phyloP scores from a whole-genome alignment of 2,888 invertebrate species.

The Campoplex capitator region DNA sequence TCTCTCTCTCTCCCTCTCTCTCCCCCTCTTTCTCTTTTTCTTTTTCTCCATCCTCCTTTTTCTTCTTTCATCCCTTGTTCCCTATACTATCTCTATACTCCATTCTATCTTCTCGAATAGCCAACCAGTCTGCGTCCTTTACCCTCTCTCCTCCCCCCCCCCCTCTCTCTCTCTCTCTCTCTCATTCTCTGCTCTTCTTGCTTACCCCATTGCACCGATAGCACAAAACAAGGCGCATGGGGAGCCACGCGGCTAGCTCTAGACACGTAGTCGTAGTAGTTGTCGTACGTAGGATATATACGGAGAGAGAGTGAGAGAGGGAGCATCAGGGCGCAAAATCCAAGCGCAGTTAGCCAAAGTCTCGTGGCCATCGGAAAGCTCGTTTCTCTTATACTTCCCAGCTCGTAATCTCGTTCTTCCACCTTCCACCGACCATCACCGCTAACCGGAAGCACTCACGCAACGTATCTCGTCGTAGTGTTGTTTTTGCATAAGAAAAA shows the following conservation, averaged over 20 bases:
- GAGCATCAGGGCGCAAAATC: conserved; percentile 66
- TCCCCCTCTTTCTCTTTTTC: conserved; percentile 68
- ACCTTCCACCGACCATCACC: conserved; percentile 3
- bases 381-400: not conserved
- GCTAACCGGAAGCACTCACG: conserved; percentile 38
- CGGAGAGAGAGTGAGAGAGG: too few species aligned
- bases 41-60: conserved; percentile 65
- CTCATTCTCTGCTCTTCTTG: conserved; percentile 64
- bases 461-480: not conserved
- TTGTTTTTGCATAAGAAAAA: not conserved
- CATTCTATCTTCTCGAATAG: conserved; percentile 67
- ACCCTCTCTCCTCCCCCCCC: conserved; percentile 47
- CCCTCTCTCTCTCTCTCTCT: conserved; percentile 56
- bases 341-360: conserved; percentile 57
- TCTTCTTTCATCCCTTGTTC: conserved; percentile 72
- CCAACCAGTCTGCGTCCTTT: conserved; percentile 67
- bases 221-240: conserved; percentile 71
- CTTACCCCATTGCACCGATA: conserved; percentile 70
- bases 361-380: conserved; percentile 36
- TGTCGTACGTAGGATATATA: not conserved
- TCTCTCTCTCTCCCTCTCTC: conserved; percentile 72
- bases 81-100: conserved; percentile 64
- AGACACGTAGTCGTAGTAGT: conserved; percentile 64
- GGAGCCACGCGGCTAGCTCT: conserved; percentile 71
- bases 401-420: conserved; percentile 12